Percentiles rank a stretch among this genome's conserved stretches.
Evolutionary conservation across 2,888 invertebrate species (phyloP).

Genomic region (Cheilosia scutellata): DNA sequence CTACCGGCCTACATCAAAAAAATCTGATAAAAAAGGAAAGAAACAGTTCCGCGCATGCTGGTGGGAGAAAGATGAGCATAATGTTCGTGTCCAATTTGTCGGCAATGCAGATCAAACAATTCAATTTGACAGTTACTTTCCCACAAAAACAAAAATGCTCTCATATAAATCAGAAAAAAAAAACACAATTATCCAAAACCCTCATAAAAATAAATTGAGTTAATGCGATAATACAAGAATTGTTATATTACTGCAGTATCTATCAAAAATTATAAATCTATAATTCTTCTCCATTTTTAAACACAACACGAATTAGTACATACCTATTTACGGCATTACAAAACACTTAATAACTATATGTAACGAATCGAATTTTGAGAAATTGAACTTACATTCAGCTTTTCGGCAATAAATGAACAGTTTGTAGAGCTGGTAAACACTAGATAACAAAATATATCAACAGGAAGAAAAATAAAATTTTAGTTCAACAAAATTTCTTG

Average conservation of each 20-base stretch:
- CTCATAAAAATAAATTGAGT: no score
- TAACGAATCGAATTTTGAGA: not conserved
- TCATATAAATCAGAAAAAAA: not conserved
- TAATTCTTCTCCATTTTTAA: no score
- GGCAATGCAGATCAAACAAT: conserved; percentile 39
- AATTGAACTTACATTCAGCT: conserved; percentile 35
- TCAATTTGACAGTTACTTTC: conserved; percentile 67
- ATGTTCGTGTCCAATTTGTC: conserved; percentile 26
- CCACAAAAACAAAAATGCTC: conserved; percentile 33
- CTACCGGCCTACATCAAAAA: conserved; percentile 47
- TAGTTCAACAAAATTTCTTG: conserved; percentile 7
- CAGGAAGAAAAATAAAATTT: conserved; percentile 19
- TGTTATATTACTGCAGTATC: no score
- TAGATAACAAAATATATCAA: conserved; percentile 63
- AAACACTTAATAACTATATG: not conserved
- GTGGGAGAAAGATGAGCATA: conserved; percentile 24
- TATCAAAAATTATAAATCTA: no score
- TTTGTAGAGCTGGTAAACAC: conserved; percentile 17
- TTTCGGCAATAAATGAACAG: conserved; percentile 3
- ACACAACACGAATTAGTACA: no score
- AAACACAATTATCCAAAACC: not conserved
- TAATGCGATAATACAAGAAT: no score
- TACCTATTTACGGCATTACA: no score
- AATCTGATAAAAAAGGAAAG: conserved; percentile 1
- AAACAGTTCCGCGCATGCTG: conserved; percentile 17